phyloP scores from a whole-genome alignment of 1,140 invertebrate species.

The Aplysia californica region DNA sequence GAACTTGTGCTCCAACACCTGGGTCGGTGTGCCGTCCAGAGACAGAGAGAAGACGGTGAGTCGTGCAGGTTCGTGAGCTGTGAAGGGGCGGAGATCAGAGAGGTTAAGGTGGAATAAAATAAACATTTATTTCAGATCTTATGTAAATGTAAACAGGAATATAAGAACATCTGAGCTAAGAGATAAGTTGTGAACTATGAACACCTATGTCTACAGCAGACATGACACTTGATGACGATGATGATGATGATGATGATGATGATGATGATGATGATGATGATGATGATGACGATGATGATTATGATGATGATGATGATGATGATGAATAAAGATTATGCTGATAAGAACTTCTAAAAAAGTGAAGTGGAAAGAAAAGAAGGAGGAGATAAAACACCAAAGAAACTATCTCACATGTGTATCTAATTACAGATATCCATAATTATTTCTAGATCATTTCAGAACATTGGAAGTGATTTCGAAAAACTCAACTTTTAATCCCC shows the following conservation, averaged over 20 bases:
- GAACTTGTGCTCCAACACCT: background rate
- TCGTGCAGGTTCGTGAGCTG: conserved; percentile 21
- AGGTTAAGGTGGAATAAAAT: background rate
- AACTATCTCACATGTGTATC: too few species aligned
- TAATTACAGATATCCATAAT: too few species aligned
- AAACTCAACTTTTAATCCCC: too few species aligned
- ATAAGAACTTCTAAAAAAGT: too few species aligned
- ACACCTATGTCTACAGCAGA: too few species aligned
- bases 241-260: conserved; percentile 19
- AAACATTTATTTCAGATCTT: too few species aligned
- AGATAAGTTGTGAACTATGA: background rate
- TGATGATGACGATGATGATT: conserved; percentile 14
- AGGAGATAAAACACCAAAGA: too few species aligned
- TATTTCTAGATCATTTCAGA: too few species aligned
- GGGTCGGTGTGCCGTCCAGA: background rate
- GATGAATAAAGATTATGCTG: background rate
- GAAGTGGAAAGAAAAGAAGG: too few species aligned
- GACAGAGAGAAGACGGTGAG: conserved; percentile 16
- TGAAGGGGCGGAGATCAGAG: background rate
- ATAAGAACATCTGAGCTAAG: background rate
- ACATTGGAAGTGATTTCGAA: too few species aligned
- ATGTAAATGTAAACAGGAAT: too few species aligned
- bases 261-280: conserved; percentile 18
- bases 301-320: conserved; percentile 19
- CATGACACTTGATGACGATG: conserved; percentile 11